Evolutionary conservation across 2,113 vertebrate species (phyloP), one percentile per base, ranked within the genome.

Genomic region (Aspidoscelis tigris): DNA sequence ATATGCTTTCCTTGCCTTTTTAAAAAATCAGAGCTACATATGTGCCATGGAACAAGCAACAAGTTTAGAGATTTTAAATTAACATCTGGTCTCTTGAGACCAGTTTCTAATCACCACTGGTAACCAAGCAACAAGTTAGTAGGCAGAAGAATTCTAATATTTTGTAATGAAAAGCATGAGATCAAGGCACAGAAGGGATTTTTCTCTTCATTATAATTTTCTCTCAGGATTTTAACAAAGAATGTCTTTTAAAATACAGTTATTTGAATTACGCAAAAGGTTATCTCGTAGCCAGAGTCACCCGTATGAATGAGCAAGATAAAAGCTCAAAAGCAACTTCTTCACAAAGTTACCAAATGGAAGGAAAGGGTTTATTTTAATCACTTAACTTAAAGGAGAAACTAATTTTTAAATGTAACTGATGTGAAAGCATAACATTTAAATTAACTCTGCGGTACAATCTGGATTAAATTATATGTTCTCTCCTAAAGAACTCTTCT

Each of bases 291-390:
- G 43, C 21, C 18, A 78, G n/a, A 70, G 69, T 76, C 84, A 69
- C 0, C 0, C 89, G 84, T 84, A 82, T 50, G 3, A 79, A 76
- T 64, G 84, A 33, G 41, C 85, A 2, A 39, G 26, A 83, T 86
- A 87, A 87, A 61, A 18, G 58, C 58, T 14, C 58, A 61, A 61
- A 61, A 47, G 90, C 69, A 89, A 87, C 16, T 33, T 41, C 85
- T 85, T 89, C 91, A 92, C 92, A 61, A 86, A 80, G 74, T 58
- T 81, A 86, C 87, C 77, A 83, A 81, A 80, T 80, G 86, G 82
- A 20, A 88, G 77, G 75, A 74, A 61, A 87, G 78, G 82, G 83
- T 50, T 33, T 24, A 84, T n/a, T 18, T 61, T 89, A 83, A 18
- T 80, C 78, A 87, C 87, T 85, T 89, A 44, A 76, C 68, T 80